A percentile compares a stretch with the other conserved stretches of the same genome.
phyloP scores from a whole-genome alignment of 2,888 invertebrate genomes.

The Magallana nippona region DNA sequence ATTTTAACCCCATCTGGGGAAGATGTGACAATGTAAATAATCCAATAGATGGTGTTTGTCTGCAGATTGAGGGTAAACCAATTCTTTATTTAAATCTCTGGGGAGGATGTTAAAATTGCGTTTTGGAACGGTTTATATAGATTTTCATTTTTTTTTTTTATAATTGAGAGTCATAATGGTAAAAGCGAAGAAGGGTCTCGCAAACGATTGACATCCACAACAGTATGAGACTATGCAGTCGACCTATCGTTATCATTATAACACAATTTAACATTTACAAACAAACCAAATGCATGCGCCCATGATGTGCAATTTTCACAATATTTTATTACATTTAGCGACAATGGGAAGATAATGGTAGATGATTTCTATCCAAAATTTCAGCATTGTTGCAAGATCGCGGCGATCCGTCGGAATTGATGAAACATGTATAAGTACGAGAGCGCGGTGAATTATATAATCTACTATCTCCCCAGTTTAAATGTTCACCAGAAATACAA shows the following conservation, averaged over 20 bases:
- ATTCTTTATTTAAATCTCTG: no score
- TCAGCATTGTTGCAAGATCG: neutral
- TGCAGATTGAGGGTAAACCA: no score
- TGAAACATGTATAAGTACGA: neutral
- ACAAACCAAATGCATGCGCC: neutral
- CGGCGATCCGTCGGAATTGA: neutral
- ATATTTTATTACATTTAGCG: conserved; percentile 7
- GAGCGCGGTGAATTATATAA: neutral
- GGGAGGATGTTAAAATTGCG: no score
- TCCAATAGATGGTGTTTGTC: no score
- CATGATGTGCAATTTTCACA: neutral
- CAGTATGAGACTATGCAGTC: neutral
- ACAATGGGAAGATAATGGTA: neutral
- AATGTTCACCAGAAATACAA: conserved; percentile 16
- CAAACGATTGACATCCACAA: no score
- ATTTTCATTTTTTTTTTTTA: no score
- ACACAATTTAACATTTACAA: conserved; percentile 6
- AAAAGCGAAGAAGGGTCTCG: no score
- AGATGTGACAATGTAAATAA: no score
- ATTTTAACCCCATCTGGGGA: no score
- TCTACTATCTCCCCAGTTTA: neutral
- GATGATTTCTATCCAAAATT: neutral
- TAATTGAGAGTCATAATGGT: no score
- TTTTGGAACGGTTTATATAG: no score
- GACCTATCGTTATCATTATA: neutral